phyloP scores from a whole-genome alignment of 1,140 invertebrate species.

The Cardiocondyla obscurior region DNA sequence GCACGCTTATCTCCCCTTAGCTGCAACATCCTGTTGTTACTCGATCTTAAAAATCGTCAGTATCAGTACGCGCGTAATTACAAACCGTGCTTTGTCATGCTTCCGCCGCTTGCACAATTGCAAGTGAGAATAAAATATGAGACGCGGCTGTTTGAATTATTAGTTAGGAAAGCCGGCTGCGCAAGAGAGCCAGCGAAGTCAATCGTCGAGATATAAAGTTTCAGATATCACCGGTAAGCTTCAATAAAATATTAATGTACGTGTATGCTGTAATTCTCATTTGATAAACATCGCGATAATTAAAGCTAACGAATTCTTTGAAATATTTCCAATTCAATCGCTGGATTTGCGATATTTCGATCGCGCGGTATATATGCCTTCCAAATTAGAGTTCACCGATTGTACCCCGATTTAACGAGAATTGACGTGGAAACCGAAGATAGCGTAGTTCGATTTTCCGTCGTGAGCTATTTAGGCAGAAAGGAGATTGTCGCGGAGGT shows the following conservation, averaged over 20 bases:
- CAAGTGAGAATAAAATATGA: not conserved
- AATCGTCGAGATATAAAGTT: not conserved
- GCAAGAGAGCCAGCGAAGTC: not conserved
- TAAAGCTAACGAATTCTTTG: not conserved
- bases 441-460: constrained; percentile 39
- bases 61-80: constrained; percentile 36
- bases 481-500: constrained; percentile 61
- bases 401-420: constrained; percentile 33
- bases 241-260: not conserved
- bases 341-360: constrained; percentile 11
- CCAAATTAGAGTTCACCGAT: constrained; percentile 6
- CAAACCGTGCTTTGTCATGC: not conserved
- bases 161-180: not conserved
- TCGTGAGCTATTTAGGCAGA: constrained; percentile 64
- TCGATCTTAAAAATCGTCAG: constrained; percentile 12
- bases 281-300: not conserved
- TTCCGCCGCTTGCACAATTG: not conserved
- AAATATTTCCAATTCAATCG: not conserved
- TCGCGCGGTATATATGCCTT: not conserved
- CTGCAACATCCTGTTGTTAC: constrained; percentile 18
- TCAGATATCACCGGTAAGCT: not conserved
- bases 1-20: constrained; percentile 29
- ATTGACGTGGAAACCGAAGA: constrained; percentile 62
- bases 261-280: not conserved
- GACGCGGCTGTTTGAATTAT: not conserved